A percentile compares a stretch with the other conserved stretches of the same genome.
phyloP scores from a whole-genome alignment of 2,888 invertebrate genomes.

The Idaea biselata region DNA sequence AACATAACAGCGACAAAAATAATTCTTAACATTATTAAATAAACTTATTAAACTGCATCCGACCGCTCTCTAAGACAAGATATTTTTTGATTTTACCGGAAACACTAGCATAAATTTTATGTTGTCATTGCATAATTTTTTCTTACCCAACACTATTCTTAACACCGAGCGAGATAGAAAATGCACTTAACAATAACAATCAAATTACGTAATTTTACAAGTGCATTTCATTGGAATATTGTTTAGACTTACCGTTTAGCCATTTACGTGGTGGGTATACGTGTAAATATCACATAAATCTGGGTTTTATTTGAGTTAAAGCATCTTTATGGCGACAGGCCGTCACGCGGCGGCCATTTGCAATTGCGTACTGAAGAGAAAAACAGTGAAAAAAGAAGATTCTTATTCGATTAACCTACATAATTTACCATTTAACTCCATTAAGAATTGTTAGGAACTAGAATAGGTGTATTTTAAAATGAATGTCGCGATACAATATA shows the following conservation, averaged over 20 bases:
- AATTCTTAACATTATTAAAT: too few relatives aligned
- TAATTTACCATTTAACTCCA: neutral
- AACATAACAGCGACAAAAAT: too few relatives aligned
- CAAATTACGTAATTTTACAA: conserved; percentile 50
- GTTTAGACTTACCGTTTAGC: conserved; percentile 40
- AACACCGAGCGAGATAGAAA: conserved; percentile 70
- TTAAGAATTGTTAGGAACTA: neutral
- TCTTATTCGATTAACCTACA: neutral
- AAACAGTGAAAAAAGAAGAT: neutral
- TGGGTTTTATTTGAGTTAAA: conserved; percentile 34
- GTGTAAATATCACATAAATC: conserved; percentile 17
- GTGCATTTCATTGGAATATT: conserved; percentile 18
- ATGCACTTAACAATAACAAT: conserved; percentile 48
- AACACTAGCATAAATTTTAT: neutral
- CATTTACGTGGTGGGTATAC: conserved; percentile 22
- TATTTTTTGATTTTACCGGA: neutral
- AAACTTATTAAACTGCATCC: too few relatives aligned
- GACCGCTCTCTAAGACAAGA: too few relatives aligned
- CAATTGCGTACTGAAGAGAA: conserved; percentile 33
- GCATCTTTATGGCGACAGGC: conserved; percentile 57
- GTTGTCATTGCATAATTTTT: neutral
- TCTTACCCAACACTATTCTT: conserved; percentile 36
- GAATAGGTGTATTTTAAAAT: neutral
- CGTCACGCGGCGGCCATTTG: conserved; percentile 72
- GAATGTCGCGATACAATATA: neutral